Percentiles rank a stretch among this genome's conserved stretches.
Conservation (phyloP, 1,140 invertebrate species). For the Leptinotarsa undecemlineata region DNA sequence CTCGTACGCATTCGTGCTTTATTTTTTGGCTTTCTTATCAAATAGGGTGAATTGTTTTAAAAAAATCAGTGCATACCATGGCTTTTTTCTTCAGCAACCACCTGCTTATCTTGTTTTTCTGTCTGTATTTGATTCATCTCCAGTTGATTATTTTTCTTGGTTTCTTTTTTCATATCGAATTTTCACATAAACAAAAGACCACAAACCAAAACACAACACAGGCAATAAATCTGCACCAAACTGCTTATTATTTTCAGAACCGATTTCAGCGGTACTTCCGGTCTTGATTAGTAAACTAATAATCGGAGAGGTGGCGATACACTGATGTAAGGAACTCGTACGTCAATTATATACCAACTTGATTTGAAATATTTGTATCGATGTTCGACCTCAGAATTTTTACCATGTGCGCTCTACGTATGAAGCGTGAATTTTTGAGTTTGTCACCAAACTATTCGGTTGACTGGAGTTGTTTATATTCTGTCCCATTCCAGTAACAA, state of each 20-base stretch:
- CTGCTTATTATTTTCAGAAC: background rate
- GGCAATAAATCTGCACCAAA: background rate
- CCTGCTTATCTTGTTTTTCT: background rate
- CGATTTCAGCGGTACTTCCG: background rate
- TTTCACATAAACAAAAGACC: background rate
- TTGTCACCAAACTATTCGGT: background rate
- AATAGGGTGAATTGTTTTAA: no score
- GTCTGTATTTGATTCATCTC: background rate
- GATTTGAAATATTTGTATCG: slow-evolving; percentile 3
- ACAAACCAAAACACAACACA: background rate
- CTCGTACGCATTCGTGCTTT: no score
- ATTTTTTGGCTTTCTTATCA: no score
- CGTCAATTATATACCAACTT: background rate
- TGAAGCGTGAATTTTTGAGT: no score
- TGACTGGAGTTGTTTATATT: no score
- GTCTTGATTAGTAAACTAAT: background rate
- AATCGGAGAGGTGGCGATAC: background rate
- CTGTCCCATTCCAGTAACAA: no score
- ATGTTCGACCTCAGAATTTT: slow-evolving; percentile 2
- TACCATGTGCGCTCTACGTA: background rate
- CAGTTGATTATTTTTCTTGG: background rate
- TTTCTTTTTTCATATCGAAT: background rate
- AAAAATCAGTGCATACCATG: background rate
- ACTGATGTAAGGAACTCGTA: background rate
- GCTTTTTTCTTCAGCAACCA: background rate